Evolutionary conservation across 2,113 vertebrate species (phyloP).

Genomic region (Zosterops pallidus): DNA sequence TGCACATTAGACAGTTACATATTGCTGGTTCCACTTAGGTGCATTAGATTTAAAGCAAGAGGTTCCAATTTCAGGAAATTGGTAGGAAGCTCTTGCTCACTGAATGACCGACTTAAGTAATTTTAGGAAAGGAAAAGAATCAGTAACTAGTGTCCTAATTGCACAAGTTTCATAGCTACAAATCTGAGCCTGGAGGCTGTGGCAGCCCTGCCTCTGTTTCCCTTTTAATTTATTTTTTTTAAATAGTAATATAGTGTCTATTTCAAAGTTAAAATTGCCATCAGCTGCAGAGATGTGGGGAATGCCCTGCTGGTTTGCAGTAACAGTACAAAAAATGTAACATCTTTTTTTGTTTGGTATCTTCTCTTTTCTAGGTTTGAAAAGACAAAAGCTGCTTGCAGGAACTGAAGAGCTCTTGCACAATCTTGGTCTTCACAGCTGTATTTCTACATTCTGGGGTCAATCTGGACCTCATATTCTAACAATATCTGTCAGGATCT

Average conservation of each 20-base stretch:
- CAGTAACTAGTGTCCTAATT: constrained; percentile 43
- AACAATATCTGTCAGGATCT: background rate
- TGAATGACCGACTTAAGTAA: constrained; percentile 32
- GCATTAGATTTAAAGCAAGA: constrained; percentile 41
- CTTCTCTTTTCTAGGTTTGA: background rate
- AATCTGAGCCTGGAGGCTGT: constrained; percentile 17
- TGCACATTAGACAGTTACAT: constrained; percentile 18
- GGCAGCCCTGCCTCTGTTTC: background rate
- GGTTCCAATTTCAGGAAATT: constrained; percentile 5
- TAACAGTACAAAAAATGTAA: background rate
- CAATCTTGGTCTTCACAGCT: background rate
- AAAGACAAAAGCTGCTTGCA: background rate
- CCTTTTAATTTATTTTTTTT: background rate
- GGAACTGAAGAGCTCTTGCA: background rate
- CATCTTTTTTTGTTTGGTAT: background rate
- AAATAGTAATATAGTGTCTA: background rate
- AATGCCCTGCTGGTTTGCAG: background rate
- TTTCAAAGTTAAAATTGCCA: background rate
- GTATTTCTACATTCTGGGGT: background rate
- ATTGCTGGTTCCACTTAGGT: constrained; percentile 24
- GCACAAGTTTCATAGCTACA: constrained; percentile 15
- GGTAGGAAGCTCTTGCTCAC: constrained; percentile 14
- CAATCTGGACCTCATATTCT: background rate
- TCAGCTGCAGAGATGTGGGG: background rate
- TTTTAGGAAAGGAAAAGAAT: constrained; percentile 49